Base-by-base conservation (phyloP, 2,113 vertebrate species). In the Oreotrochilus melanogaster region DNA sequence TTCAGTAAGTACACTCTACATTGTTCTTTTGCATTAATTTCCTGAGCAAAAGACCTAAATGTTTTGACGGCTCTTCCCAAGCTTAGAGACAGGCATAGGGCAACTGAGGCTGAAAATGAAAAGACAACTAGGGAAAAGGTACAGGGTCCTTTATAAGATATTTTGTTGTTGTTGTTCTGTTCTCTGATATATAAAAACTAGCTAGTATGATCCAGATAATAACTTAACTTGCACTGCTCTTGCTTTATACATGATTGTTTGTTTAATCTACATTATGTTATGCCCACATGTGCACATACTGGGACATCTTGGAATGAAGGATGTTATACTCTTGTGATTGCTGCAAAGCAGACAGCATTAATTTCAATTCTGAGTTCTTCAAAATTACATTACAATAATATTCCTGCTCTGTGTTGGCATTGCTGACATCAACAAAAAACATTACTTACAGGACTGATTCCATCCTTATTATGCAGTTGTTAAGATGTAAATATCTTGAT, bases 401-500 rank as follows among this genome's bases (percentile, higher is more conserved):
- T 54, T 95, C 86, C 24, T 88, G 16, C 11, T 94, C 37, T 72
- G 28, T 84, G 54, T 25, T 89, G 88, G 50, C 62, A 60, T 25
- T 75, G 27, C 19, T 42, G 33, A 86, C 64, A 73, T 80, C 42
- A 93, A 62, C 24, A 83, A 71, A 93, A 86, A 13, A 16, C 70
- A 53, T 57, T 76, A 79, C 93, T 51, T 94, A 80, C 33, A 69
- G 33, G 82, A 62, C 87, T 65, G 30, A 84, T 95, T 83, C 88
- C 78, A 17, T 58, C 65, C 88, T 95, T 78, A 79, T 97, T 95
- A 91, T 43, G 31, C 31, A 80, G 96, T 95, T 86, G 48, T 73
- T 92, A 70, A 37, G 9, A 88, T 42, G n/a, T 78, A 84, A 93
- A 45, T 83, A 25, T 67, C 64, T 75, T 62, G 47, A 93, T 89